These are phyloP conservation scores for Cydia strobilella DNA, from an alignment of 1,140 invertebrate species.

Conservation along the genomic window DNA sequence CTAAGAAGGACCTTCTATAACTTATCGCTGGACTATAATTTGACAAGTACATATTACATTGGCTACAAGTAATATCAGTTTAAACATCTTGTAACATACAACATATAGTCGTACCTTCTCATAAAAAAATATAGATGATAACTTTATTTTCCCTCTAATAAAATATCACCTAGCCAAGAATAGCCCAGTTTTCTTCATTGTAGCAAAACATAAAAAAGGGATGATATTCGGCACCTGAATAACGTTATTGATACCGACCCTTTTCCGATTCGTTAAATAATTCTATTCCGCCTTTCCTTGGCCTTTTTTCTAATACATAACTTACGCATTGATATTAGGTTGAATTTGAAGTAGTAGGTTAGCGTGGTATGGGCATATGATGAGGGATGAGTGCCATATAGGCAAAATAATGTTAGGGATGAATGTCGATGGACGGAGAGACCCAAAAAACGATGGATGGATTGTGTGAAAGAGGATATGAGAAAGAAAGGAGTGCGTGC, in stretches of 20 bases:
- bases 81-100: not conserved
- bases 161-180: constrained; percentile 2
- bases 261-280: constrained; percentile 28
- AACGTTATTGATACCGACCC: constrained; percentile 23
- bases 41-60: too few relatives aligned
- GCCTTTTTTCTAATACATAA: not conserved
- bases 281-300: not conserved
- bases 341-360: not conserved
- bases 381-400: too few relatives aligned
- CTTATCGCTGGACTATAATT: too few relatives aligned
- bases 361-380: too few relatives aligned
- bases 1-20: too few relatives aligned
- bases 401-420: too few relatives aligned
- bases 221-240: constrained; percentile 17
- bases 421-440: too few relatives aligned
- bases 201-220: constrained; percentile 20
- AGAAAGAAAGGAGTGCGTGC: too few relatives aligned
- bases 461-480: too few relatives aligned
- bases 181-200: constrained; percentile 7
- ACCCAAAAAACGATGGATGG: too few relatives aligned
- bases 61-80: too few relatives aligned
- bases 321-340: not conserved
- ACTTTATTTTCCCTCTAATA: not conserved
- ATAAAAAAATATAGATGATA: not conserved
- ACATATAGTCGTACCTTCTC: not conserved